phyloP scores from a whole-genome alignment of 2,797 vertebrate species.

The Tarsius wallacei region DNA sequence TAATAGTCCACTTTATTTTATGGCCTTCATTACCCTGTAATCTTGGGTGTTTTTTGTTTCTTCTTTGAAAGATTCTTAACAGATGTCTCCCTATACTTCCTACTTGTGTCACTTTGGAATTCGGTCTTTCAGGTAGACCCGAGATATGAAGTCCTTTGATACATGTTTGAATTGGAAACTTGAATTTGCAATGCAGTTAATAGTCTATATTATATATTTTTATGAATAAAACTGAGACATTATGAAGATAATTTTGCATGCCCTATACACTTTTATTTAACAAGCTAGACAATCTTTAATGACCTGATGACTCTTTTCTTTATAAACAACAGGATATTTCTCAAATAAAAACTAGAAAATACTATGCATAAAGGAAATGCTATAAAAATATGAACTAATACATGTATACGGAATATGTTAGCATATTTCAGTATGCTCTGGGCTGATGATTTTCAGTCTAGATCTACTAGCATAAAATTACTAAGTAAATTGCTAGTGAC shows the following conservation, averaged over 20 bases:
- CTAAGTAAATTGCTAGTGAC: background rate
- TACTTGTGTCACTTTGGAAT: background rate
- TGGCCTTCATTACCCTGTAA: background rate
- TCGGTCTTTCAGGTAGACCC: background rate
- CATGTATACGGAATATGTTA: background rate
- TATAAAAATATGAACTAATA: background rate
- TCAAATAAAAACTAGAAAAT: background rate
- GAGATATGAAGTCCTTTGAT: background rate
- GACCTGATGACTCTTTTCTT: background rate
- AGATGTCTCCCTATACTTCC: background rate
- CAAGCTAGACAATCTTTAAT: background rate
- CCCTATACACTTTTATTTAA: background rate
- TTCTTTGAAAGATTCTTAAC: background rate
- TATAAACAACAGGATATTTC: background rate
- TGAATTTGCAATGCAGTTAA: background rate
- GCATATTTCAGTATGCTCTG: background rate
- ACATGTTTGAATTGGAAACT: background rate
- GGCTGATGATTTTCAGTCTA: background rate
- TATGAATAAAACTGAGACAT: conserved; percentile 15
- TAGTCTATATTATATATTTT: background rate
- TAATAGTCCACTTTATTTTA: background rate
- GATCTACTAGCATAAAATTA: background rate
- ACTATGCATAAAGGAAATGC: background rate
- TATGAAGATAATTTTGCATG: background rate
- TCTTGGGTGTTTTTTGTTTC: background rate